Evolutionary conservation across 1,140 invertebrate species (phyloP).

Genomic region (Penaeus chinensis): DNA sequence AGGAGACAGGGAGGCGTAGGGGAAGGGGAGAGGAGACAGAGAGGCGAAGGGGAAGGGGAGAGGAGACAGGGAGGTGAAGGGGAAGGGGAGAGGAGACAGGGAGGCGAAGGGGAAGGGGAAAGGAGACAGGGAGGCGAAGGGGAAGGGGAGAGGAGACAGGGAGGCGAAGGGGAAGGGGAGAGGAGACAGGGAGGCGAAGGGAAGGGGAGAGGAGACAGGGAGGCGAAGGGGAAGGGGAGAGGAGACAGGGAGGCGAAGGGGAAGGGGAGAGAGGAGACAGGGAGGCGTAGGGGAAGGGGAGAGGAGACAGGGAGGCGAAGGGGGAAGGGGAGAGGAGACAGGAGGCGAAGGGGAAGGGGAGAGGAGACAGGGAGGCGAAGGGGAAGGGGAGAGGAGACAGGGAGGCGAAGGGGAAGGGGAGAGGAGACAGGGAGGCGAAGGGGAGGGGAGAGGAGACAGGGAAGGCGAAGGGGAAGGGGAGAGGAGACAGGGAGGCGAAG

Average conservation of each 20-base stretch:
- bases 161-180: too few species aligned
- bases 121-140: not conserved
- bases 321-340: constrained; percentile 1
- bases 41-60: too few species aligned
- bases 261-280: too few species aligned
- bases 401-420: constrained; percentile 15
- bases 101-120: too few species aligned
- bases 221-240: not conserved
- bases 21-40: too few species aligned
- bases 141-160: not conserved
- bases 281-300: not conserved
- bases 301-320: constrained; percentile 10
- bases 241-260: not conserved
- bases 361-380: not conserved
- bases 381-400: not conserved
- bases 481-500: not conserved
- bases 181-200: not conserved
- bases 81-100: not conserved
- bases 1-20: too few species aligned
- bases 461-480: not conserved
- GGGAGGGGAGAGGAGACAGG: not conserved
- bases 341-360: not conserved
- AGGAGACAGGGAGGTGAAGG: not conserved
- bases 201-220: not conserved
- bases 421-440: not conserved